phyloP scores from a whole-genome alignment of 2,113 vertebrate genomes.

The Strigops habroptila region DNA sequence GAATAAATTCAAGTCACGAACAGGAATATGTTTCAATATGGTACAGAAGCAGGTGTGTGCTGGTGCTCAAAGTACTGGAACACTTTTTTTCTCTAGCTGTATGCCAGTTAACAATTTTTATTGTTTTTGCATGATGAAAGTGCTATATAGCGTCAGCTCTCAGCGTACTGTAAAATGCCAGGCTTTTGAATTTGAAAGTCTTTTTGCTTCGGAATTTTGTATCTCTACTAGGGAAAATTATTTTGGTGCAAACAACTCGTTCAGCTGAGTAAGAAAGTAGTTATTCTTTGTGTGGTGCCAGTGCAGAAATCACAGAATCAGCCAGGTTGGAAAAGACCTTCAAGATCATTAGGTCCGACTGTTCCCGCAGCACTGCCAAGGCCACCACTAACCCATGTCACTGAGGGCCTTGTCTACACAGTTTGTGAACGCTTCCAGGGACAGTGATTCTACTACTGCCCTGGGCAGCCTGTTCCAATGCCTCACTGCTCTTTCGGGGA shows the following conservation, averaged over 20 bases:
- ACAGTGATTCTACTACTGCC: accelerated
- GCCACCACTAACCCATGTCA: background rate
- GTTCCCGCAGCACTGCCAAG: background rate
- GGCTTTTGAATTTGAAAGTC: background rate
- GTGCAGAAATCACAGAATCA: background rate
- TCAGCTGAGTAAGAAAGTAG: background rate
- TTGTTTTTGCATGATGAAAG: background rate
- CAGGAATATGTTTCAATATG: background rate
- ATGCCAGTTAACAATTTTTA: background rate
- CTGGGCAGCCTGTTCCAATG: background rate
- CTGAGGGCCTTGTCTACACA: background rate
- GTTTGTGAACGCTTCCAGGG: background rate
- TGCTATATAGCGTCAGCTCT: background rate
- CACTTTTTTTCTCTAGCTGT: background rate
- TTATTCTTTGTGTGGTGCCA: background rate
- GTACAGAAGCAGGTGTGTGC: background rate
- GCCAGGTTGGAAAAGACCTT: background rate
- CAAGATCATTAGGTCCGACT: background rate
- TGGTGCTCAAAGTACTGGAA: background rate
- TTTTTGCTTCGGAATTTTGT: background rate
- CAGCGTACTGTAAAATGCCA: background rate
- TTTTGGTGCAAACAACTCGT: background rate
- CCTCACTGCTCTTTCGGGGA: background rate
- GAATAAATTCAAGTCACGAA: background rate
- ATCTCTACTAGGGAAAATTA: background rate